These are phyloP conservation scores for Muntiacus muntjak DNA, from an alignment of 2,113 vertebrate species.

Conservation along the genomic window DNA sequence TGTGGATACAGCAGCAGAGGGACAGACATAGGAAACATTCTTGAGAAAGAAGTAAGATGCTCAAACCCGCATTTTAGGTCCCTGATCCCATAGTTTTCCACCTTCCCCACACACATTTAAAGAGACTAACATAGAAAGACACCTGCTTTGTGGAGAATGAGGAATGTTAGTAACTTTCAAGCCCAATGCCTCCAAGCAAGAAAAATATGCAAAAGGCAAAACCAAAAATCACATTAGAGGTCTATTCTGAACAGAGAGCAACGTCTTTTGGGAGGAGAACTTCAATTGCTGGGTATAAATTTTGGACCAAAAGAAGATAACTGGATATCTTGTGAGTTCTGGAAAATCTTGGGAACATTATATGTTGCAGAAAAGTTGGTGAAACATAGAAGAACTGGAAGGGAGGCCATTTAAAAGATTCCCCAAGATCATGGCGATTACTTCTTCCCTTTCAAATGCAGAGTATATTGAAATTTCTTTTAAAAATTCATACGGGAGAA, in stretches of 20 bases:
- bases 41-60: not conserved
- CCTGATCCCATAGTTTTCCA: not conserved
- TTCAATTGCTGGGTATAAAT: not conserved
- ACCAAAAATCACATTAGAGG: not conserved
- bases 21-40: not conserved
- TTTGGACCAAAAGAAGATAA: slow-evolving; percentile 29
- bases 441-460: slow-evolving; percentile 74
- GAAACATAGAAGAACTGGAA: slow-evolving; percentile 23
- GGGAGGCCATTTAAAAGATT: slow-evolving; percentile 55
- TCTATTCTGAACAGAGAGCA: not conserved
- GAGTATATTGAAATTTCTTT: slow-evolving; percentile 79
- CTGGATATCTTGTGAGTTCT: not conserved
- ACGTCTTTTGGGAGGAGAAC: not conserved
- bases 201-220: not conserved
- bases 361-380: slow-evolving; percentile 51
- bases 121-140: not conserved
- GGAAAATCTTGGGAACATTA: not conserved
- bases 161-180: not conserved
- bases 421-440: slow-evolving; percentile 73
- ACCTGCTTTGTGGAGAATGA: not conserved
- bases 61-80: not conserved
- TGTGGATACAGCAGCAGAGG: not conserved
- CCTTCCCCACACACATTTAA: not conserved
- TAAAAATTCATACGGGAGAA: slow-evolving; percentile 83
- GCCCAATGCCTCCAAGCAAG: not conserved